phyloP scores from a whole-genome alignment of 2,797 vertebrate species.

The Darevskia nairensis region DNA sequence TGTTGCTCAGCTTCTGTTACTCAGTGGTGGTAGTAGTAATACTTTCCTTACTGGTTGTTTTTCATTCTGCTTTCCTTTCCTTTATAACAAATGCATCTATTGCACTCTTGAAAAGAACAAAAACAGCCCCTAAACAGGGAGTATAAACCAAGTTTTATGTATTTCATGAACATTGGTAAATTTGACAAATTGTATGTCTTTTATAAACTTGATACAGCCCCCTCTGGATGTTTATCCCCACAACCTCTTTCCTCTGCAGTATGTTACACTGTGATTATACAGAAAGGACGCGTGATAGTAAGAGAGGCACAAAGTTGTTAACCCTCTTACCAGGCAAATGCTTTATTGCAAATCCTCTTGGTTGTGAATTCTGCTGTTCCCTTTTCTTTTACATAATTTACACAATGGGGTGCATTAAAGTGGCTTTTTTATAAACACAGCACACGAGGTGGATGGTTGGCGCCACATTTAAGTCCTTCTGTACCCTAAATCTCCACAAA shows the following conservation, averaged over 20 bases:
- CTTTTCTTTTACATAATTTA: slow-evolving; percentile 76
- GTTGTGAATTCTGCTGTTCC: slow-evolving; percentile 69
- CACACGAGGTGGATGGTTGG: slow-evolving; percentile 62
- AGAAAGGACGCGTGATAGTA: slow-evolving; percentile 20
- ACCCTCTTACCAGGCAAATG: slow-evolving; percentile 82
- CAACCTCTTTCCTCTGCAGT: neutral
- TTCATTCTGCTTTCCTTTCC: neutral
- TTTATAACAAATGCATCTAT: neutral
- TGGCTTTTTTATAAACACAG: slow-evolving; percentile 74
- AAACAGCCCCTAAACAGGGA: neutral
- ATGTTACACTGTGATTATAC: slow-evolving; percentile 44
- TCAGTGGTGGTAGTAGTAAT: neutral
- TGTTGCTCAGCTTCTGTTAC: neutral
- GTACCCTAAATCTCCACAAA: slow-evolving; percentile 73
- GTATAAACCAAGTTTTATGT: neutral
- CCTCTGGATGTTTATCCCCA: slow-evolving; percentile 12
- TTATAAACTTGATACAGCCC: neutral
- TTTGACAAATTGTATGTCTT: neutral
- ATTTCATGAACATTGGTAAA: too few species aligned
- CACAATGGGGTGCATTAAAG: slow-evolving; percentile 68
- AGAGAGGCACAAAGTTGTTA: slow-evolving; percentile 73
- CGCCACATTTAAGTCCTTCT: slow-evolving; percentile 57
- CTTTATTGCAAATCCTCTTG: slow-evolving; percentile 76
- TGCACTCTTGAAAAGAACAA: neutral
- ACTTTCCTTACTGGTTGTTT: neutral